Evolutionary conservation across 2,888 invertebrate species (phyloP), one percentile per base, ranked within the genome.

Genomic region (Pogonocherus hispidulus): DNA sequence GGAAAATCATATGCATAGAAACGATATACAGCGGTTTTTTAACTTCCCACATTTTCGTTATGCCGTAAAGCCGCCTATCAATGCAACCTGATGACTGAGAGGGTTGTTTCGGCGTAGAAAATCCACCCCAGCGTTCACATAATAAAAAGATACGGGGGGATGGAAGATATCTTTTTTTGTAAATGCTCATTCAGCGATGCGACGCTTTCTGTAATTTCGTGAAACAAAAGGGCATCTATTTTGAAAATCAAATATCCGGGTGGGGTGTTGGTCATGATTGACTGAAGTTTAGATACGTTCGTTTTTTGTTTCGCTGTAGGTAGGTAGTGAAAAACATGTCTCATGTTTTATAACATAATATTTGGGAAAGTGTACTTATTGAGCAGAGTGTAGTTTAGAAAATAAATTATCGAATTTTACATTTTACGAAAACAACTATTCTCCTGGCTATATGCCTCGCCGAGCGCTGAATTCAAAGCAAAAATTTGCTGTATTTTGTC

Each of bases 1-100:
- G n/a, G n/a, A n/a, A n/a, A n/a, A n/a, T n/a, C n/a, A n/a, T n/a
- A n/a, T n/a, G n/a, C n/a, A n/a, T n/a, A 66, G 54, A 54, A 64
- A 69, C 70, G 72, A 74, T 72, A 71, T 73, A 69, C 76, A 71
- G 68, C 68, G 60, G 66, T 62, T 69, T 64, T 56, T 62, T 60
- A 63, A 68, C 63, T 59, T 47, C 60, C 60, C 37, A 23, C 35
- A n/a, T 56, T 59, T 32, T 41, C 71, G 66, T 68, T 68, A 67
- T 71, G 55, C 64, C 63, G 64, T 66, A 52, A 69, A 52, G 67
- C 57, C 68, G 67, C 62, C 70, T 65, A 70, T 67, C 70, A 70
- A 64, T 51, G 52, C 66, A 69, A 71, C 69, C 64, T 67, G 69
- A 67, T 67, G 63, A 69, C 66, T 51, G 62, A 11, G 47, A 14